Evolutionary conservation across 2,113 vertebrate genomes (phyloP).

Genomic region (Ia io): DNA sequence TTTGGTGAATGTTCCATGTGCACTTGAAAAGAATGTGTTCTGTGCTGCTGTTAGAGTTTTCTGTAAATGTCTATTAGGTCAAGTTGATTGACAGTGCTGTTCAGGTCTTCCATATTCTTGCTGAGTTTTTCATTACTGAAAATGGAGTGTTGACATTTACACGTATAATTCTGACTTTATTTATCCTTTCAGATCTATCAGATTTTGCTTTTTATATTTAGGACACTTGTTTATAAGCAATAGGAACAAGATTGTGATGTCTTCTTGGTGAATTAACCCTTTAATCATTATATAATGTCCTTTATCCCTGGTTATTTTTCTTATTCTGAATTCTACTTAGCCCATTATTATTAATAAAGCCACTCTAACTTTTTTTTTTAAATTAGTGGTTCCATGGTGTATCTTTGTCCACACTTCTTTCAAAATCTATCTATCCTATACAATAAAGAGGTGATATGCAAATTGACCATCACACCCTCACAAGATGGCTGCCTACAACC

Average conservation of each 20-base stretch:
- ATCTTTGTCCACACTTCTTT: not conserved
- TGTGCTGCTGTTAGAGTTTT: not conserved
- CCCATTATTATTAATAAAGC: not conserved
- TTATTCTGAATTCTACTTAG: not conserved
- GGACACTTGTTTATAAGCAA: not conserved
- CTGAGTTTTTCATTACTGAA: not conserved
- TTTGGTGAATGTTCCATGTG: not conserved
- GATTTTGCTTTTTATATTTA: not conserved
- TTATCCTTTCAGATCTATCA: not conserved
- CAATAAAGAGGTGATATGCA: too few species aligned
- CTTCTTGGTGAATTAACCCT: not conserved
- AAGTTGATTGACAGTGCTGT: not conserved
- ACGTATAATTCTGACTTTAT: not conserved
- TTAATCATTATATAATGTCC: not conserved
- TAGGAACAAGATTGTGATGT: not conserved
- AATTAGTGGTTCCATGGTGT: not conserved
- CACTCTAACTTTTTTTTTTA: too few species aligned
- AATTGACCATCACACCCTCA: too few species aligned
- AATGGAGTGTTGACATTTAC: not conserved
- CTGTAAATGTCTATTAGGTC: not conserved
- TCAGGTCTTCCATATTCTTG: not conserved
- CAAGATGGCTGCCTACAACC: not conserved
- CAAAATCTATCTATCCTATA: not conserved
- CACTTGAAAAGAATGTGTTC: not conserved
- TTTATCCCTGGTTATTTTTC: not conserved